Percentiles rank a stretch among this genome's conserved stretches.
phyloP scores from a whole-genome alignment of 2,797 vertebrate species.

The Rhinichthys osculus region DNA sequence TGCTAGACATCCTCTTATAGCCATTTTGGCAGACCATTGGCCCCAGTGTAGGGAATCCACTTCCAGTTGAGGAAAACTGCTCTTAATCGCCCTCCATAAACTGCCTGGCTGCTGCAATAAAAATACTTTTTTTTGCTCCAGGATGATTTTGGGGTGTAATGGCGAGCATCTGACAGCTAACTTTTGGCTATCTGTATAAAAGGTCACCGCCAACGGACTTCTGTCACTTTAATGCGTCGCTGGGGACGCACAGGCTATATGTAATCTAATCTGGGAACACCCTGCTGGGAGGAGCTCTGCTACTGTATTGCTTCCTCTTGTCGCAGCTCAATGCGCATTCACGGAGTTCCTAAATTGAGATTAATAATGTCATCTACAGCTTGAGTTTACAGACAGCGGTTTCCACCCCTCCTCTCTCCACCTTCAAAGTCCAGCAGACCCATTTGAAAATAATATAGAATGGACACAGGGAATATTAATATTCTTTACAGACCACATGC shows the following conservation, averaged over 20 bases:
- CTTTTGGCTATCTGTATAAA: slow-evolving; percentile 55
- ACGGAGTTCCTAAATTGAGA: slow-evolving; percentile 59
- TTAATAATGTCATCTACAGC: slow-evolving; percentile 59
- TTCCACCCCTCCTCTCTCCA: not conserved
- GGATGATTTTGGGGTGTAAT: slow-evolving; percentile 56
- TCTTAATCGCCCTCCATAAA: slow-evolving; percentile 57
- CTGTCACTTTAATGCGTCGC: slow-evolving; percentile 55
- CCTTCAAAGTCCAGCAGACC: slow-evolving; percentile 5
- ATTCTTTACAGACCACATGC: slow-evolving; percentile 1
- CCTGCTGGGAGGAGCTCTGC: slow-evolving; percentile 34
- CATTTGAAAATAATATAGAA: slow-evolving; percentile 21
- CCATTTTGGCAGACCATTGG: slow-evolving; percentile 11
- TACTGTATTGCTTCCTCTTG: slow-evolving; percentile 51
- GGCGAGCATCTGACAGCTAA: slow-evolving; percentile 50
- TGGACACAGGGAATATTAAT: slow-evolving; percentile 9
- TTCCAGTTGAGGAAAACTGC: slow-evolving; percentile 50
- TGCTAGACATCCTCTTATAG: slow-evolving; percentile 34
- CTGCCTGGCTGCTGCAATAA: slow-evolving; percentile 46
- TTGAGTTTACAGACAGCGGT: slow-evolving; percentile 41
- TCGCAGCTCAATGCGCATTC: slow-evolving; percentile 46
- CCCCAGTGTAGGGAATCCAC: slow-evolving; percentile 20
- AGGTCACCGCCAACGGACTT: slow-evolving; percentile 57
- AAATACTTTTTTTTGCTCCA: slow-evolving; percentile 55
- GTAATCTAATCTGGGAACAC: slow-evolving; percentile 37
- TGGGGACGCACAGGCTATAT: slow-evolving; percentile 14